Evolutionary conservation across 2,888 invertebrate species (phyloP).

Genomic region (Sericinus montela): DNA sequence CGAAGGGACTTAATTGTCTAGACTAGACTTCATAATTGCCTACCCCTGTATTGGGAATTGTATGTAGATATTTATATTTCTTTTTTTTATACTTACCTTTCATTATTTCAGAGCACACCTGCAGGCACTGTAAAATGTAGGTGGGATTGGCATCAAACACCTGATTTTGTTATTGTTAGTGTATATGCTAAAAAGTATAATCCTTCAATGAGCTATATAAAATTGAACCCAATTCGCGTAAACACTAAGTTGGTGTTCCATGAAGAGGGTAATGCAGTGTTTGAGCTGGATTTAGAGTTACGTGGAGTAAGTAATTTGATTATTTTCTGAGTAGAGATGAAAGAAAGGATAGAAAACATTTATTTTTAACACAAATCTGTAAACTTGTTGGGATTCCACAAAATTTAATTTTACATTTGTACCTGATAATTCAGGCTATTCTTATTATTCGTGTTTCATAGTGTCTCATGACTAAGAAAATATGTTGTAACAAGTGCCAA

Average conservation of each 20-base stretch:
- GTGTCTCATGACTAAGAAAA: too few relatives aligned
- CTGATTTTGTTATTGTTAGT: constrained; percentile 88
- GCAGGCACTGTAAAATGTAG: constrained; percentile 84
- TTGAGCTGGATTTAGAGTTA: constrained; percentile 88
- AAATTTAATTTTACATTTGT: too few relatives aligned
- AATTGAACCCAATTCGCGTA: constrained; percentile 91
- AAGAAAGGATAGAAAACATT: too few relatives aligned
- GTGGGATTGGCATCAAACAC: constrained; percentile 98
- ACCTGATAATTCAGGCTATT: too few relatives aligned
- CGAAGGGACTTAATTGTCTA: too few relatives aligned
- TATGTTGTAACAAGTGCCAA: too few relatives aligned
- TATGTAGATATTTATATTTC: too few relatives aligned
- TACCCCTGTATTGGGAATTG: too few relatives aligned
- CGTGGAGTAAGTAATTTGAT: constrained; percentile 82
- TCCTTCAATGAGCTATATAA: constrained; percentile 85
- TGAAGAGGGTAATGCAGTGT: constrained; percentile 84
- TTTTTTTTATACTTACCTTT: constrained; percentile 8
- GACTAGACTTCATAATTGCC: too few relatives aligned
- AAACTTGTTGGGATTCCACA: too few relatives aligned
- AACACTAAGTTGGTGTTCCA: constrained; percentile 88
- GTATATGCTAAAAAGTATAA: constrained; percentile 95
- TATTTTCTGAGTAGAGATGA: neutral
- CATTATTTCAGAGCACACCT: constrained; percentile 71
- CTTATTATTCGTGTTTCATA: too few relatives aligned
- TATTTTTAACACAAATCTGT: too few relatives aligned